These are phyloP conservation scores for Carcharodon carcharias DNA, from an alignment of 2,797 vertebrate species.

Conservation along the genomic window DNA sequence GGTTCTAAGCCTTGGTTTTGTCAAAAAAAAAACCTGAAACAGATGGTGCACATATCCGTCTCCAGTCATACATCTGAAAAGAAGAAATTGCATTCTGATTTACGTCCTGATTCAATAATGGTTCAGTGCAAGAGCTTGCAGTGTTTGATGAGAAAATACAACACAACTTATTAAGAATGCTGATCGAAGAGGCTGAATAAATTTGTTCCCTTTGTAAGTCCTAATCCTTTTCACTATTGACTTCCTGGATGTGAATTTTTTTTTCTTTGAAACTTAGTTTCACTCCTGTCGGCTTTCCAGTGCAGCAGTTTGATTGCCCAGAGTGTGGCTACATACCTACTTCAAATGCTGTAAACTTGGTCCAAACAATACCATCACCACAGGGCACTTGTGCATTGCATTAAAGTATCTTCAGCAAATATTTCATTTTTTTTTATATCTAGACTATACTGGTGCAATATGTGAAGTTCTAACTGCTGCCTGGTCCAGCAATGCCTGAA, in stretches of 20 bases:
- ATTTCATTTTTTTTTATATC: neutral
- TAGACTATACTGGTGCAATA: neutral
- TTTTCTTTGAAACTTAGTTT: constrained; percentile 60
- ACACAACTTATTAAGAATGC: constrained; percentile 54
- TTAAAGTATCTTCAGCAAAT: neutral
- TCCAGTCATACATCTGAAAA: neutral
- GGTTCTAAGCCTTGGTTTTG: neutral
- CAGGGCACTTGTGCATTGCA: neutral
- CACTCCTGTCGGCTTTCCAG: constrained; percentile 55
- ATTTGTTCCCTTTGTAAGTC: constrained; percentile 57
- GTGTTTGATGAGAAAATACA: constrained; percentile 49
- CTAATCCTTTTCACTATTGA: constrained; percentile 58
- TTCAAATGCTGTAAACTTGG: constrained; percentile 49
- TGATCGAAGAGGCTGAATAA: constrained; percentile 58
- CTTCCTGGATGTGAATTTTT: constrained; percentile 54
- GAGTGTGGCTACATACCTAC: constrained; percentile 55
- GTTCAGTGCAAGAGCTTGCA: constrained; percentile 33
- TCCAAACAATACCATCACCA: neutral
- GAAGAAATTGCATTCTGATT: neutral
- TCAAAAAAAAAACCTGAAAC: neutral
- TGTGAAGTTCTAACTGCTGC: neutral
- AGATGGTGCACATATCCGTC: neutral
- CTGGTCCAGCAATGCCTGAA: neutral
- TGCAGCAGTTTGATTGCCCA: constrained; percentile 56
- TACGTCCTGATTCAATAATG: neutral